A percentile compares a stretch with the other conserved stretches of the same genome.
Evolutionary conservation across 2,113 vertebrate species (phyloP).

Genomic region (Erythrolamprus reginae): DNA sequence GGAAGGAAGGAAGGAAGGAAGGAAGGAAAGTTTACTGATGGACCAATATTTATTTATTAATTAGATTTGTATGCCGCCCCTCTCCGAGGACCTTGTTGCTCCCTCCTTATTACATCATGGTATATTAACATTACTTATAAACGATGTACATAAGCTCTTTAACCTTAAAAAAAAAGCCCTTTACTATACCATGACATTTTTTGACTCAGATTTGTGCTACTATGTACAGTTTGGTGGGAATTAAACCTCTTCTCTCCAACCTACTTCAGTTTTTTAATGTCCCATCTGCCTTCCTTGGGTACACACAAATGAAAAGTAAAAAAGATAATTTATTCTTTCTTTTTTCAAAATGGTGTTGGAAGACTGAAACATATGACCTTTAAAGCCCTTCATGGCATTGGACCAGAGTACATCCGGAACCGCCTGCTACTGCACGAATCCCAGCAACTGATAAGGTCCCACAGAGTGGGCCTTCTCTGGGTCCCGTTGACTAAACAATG

Average conservation of each 20-base stretch:
- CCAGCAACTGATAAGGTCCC: no score
- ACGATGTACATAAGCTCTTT: not conserved
- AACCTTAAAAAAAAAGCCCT: not conserved
- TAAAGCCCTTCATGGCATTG: no score
- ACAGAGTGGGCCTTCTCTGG: no score
- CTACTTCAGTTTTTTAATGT: not conserved
- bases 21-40: no score
- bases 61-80: no score
- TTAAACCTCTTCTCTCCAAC: not conserved
- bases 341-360: not conserved
- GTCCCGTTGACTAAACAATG: no score
- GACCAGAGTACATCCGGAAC: no score
- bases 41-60: no score
- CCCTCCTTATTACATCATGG: not conserved
- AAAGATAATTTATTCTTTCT: not conserved
- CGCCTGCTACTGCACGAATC: no score
- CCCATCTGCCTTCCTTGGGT: not conserved
- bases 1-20: not conserved
- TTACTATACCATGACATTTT: not conserved
- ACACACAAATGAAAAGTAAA: not conserved
- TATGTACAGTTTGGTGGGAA: not conserved
- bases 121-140: not conserved
- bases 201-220: not conserved
- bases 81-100: no score
- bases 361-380: not conserved